Evolutionary conservation across 2,888 invertebrate genomes (phyloP).

Genomic region (Plagodis pulveraria): DNA sequence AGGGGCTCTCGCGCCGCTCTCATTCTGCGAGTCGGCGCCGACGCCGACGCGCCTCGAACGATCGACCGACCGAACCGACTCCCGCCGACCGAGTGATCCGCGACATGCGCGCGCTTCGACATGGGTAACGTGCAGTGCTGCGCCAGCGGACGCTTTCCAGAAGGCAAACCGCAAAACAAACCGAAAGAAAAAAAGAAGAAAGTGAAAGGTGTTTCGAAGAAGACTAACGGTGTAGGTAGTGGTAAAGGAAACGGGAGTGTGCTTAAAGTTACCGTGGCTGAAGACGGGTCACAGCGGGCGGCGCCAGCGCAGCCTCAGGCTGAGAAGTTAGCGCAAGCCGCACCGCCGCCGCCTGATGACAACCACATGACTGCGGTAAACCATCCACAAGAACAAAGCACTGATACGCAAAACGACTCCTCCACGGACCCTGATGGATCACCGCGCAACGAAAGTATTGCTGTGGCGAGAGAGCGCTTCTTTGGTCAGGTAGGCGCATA

Average conservation of each 20-base stretch:
- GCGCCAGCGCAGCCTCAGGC: conserved; percentile 65
- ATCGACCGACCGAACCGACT: conserved; percentile 80
- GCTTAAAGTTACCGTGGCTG: conserved; percentile 70
- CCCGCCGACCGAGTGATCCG: conserved; percentile 73
- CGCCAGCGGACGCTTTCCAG: conserved; percentile 77
- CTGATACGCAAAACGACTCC: conserved; percentile 34
- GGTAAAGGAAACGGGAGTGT: conserved; percentile 65
- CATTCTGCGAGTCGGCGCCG: conserved; percentile 82
- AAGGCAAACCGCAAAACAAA: conserved; percentile 70
- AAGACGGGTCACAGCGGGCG: conserved; percentile 65
- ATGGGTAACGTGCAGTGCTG: conserved; percentile 85
- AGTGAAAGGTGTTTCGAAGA: conserved; percentile 58
- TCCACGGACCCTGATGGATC: conserved; percentile 50
- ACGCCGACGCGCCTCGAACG: conserved; percentile 83
- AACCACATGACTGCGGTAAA: conserved; percentile 36
- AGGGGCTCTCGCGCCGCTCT: conserved; percentile 66
- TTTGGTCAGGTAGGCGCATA: conserved; percentile 70
- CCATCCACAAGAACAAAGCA: conserved; percentile 36
- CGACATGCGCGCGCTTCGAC: conserved; percentile 80
- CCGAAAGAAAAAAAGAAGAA: conserved; percentile 67
- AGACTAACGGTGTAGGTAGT: conserved; percentile 70
- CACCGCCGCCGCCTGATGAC: conserved; percentile 49
- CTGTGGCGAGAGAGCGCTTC: conserved; percentile 77
- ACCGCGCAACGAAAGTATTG: conserved; percentile 67
- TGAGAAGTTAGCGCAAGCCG: conserved; percentile 56